Conservation (phyloP, 2,113 vertebrate species). For the human (Homo sapiens) region DNA sequence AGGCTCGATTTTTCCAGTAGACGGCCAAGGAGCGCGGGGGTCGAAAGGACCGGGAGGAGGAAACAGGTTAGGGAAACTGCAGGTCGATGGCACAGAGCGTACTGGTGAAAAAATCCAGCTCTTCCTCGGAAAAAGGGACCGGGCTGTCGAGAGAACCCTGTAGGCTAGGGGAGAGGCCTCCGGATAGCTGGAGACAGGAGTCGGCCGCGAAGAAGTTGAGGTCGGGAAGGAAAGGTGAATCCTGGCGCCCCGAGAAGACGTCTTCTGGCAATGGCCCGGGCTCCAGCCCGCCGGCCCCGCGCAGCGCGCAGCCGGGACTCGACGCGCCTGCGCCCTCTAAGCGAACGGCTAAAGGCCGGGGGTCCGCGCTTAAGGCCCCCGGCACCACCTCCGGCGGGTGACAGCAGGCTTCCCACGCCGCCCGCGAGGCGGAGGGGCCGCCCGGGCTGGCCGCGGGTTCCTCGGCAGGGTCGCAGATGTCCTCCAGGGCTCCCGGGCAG, state of each 20-base stretch:
- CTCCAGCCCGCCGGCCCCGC: slow-evolving; percentile 43
- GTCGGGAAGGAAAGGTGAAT: slow-evolving; percentile 86
- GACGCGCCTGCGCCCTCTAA: slow-evolving; percentile 43
- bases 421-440: slow-evolving; percentile 77
- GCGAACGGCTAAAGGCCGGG: neutral
- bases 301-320: slow-evolving; percentile 76
- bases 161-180: slow-evolving; percentile 85
- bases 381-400: neutral
- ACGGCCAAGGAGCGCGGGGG: neutral
- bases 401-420: slow-evolving; percentile 79
- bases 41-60: neutral
- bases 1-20: neutral
- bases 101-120: slow-evolving; percentile 95
- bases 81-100: slow-evolving; percentile 95
- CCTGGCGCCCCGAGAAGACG: slow-evolving; percentile 82
- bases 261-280: slow-evolving; percentile 59
- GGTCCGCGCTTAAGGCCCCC: neutral
- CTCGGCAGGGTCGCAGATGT: slow-evolving; percentile 85
- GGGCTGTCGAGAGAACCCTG: slow-evolving; percentile 91
- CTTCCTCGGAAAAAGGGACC: slow-evolving; percentile 93
- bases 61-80: slow-evolving; percentile 84
- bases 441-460: slow-evolving; percentile 85
- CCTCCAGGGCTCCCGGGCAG: slow-evolving; percentile 81
- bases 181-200: slow-evolving; percentile 86
- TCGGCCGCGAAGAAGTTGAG: slow-evolving; percentile 89